Base-by-base conservation (phyloP, 1,140 invertebrate genomes). In the Sarcophaga peregrina region DNA sequence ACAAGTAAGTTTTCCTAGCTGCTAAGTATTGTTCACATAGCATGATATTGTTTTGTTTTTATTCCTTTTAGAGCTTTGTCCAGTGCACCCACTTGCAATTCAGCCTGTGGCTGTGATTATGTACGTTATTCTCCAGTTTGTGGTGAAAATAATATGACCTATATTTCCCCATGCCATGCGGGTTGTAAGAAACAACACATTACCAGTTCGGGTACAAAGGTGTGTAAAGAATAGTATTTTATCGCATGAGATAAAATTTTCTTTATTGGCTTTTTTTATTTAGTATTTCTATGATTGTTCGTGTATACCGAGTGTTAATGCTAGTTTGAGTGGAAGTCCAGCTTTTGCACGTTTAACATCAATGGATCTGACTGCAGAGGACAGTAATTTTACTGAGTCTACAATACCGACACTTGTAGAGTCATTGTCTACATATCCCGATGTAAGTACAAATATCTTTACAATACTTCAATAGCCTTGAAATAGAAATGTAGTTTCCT, bases 151-250 rank as follows among this genome's bases (percentile, higher is more conserved):
- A 91, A 91, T 1, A 90, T 90, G 76, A 94, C 93, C 8, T 95
- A 93, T 85, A 95, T 94, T 84, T 95, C 94, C 1, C 93, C 94
- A 8, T 95, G 94, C 86, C 94, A 95, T 87, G 94, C 94, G 62
- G 94, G 94, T 8, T 95, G 94, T 86, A 90, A 90, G 15, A 85
- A 91, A 80, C 85, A 91, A 54, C 85, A 85, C 5, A 86, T 86
- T n/a, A 85, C 82, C 0, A 78, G 87, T 0, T 88, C 91, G 75
- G 90, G 90, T 25, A 89, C 84, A 62, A 91, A 91, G 88, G 92
- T 92, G 85, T 86, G 80, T 48, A 20, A 8, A 68, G 11, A 0
- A 68, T 68, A 17, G 58, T 50, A 8, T 62, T 62, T 37, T 37
- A 37, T 37, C 25, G 25, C 25, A 37, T 37, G 25, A 1, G 25